These are phyloP conservation scores for Sciurus vulgaris DNA, from an alignment of 2,797 vertebrate genomes.

Conservation along the genomic window DNA sequence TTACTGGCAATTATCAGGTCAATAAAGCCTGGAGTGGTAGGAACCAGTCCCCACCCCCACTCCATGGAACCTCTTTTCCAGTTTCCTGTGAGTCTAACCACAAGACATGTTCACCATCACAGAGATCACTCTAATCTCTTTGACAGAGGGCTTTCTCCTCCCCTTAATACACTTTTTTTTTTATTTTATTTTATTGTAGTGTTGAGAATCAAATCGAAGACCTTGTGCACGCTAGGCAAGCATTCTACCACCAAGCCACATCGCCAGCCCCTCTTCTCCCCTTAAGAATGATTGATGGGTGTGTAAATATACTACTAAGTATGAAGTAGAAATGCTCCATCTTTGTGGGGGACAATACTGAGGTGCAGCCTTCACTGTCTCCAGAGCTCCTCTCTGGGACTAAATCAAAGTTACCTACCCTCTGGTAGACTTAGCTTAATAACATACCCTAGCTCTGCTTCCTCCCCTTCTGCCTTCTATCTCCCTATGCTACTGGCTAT, in stretches of 20 bases:
- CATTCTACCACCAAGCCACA: no score
- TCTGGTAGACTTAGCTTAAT: not conserved
- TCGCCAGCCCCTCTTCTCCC: not conserved
- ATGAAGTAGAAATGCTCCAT: not conserved
- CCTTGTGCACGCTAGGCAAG: no score
- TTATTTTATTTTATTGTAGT: no score
- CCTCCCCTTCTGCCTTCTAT: not conserved
- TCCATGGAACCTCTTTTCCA: not conserved
- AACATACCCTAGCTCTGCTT: not conserved
- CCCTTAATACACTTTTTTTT: not conserved
- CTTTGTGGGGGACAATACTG: not conserved
- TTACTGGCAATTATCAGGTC: not conserved
- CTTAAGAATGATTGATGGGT: not conserved
- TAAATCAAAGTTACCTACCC: slow-evolving; percentile 1
- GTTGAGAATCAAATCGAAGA: no score
- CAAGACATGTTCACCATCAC: not conserved
- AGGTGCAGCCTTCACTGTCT: not conserved
- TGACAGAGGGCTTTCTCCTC: not conserved
- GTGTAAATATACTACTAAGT: not conserved
- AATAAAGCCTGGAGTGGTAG: not conserved
- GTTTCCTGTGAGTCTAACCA: not conserved
- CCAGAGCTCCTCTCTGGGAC: not conserved
- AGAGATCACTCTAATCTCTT: not conserved
- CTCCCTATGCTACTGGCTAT: not conserved
- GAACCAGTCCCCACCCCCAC: not conserved